Percentiles rank a stretch among this genome's conserved stretches.
phyloP scores from a whole-genome alignment of 1,140 invertebrate species.

The Neodiprion virginianus region DNA sequence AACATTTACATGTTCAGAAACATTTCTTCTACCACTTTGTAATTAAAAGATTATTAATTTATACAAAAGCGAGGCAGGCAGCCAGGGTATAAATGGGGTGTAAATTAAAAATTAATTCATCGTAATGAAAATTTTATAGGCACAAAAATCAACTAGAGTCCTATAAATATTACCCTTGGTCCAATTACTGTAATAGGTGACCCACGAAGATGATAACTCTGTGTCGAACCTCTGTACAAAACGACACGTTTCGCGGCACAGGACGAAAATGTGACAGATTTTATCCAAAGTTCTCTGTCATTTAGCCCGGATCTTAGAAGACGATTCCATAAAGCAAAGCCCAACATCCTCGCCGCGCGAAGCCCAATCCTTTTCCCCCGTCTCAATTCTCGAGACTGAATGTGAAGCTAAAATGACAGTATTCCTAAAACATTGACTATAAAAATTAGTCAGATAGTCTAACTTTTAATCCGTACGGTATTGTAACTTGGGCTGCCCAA shows the following conservation, averaged over 20 bases:
- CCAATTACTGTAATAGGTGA: constrained; percentile 23
- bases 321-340: constrained; percentile 26
- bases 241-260: constrained; percentile 19
- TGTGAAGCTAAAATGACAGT: neutral
- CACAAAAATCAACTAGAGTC: neutral
- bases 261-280: neutral
- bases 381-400: neutral
- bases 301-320: constrained; percentile 15
- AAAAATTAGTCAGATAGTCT: neutral
- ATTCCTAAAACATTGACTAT: neutral
- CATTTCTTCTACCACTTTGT: too few species aligned
- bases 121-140: neutral
- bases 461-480: too few species aligned
- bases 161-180: constrained; percentile 45
- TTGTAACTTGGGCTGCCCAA: too few species aligned
- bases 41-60: too few species aligned
- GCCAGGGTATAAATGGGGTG: too few species aligned
- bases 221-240: constrained; percentile 24
- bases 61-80: too few species aligned
- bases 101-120: neutral
- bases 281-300: constrained; percentile 13
- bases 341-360: constrained; percentile 31
- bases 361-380: constrained; percentile 7
- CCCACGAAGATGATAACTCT: constrained; percentile 12
- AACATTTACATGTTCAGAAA: too few species aligned